Conservation (phyloP, 2,113 vertebrate species). For the Elanoides forficatus region DNA sequence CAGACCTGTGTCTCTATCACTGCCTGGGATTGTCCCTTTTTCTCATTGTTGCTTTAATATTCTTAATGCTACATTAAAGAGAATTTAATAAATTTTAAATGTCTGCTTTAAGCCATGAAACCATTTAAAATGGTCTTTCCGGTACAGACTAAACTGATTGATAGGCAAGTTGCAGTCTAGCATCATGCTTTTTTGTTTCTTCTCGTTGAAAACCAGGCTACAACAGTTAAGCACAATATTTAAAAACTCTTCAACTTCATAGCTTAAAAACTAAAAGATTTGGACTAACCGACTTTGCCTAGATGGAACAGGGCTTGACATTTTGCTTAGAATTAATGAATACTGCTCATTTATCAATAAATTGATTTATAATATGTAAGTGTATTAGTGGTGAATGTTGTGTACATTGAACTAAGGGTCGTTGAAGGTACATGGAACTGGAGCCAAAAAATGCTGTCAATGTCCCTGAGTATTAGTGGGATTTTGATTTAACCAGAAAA, state of each 20-base stretch:
- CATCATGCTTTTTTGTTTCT: neutral
- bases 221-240: neutral
- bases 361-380: neutral
- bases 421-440: neutral
- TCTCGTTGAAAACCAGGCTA: neutral
- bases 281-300: neutral
- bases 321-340: neutral
- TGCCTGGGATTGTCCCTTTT: neutral
- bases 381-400: neutral
- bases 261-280: neutral
- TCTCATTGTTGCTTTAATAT: neutral
- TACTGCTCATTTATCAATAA: neutral
- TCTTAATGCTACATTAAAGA: neutral
- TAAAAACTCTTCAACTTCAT: neutral
- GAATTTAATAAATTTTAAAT: neutral
- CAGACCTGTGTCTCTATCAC: neutral
- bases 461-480: neutral
- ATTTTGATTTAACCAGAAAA: neutral
- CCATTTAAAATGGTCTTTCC: neutral
- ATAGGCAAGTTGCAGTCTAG: neutral
- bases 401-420: neutral
- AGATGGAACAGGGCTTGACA: neutral
- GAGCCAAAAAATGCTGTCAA: neutral
- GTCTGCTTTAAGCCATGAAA: neutral
- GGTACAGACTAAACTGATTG: neutral